Base-by-base conservation (phyloP, 1,140 invertebrate species). In the Drosophila ogumai region DNA sequence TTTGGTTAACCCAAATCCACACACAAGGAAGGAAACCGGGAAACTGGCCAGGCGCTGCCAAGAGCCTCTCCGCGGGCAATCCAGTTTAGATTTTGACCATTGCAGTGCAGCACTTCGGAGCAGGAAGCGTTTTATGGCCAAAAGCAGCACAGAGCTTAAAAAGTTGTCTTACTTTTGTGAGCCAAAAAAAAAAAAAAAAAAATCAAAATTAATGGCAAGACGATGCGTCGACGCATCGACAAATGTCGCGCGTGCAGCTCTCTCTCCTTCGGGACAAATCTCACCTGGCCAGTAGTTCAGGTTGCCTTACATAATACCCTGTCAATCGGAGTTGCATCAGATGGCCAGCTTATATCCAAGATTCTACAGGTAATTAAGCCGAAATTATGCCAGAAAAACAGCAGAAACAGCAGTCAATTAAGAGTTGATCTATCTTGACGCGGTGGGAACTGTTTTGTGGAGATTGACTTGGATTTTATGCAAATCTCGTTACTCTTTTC, bases 1-100 rank as follows among this genome's bases (percentile, higher is more conserved):
- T 88, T 80, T 80, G 68, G 73, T 55, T 84, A 88, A 88, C 77
- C 85, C 85, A 88, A 90, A 84, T 90, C 65, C 63, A 74, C 40
- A 59, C 46, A 87, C 82, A 78, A 88, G 85, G 84, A 88, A 88
- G 84, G 73, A 84, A 88, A 84, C 73, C 44, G 12, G 84, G 73
- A 84, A 88, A 81, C 73, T 47, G 12, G 58, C 12, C 54, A 59
- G 56, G 50, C 64, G 49, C 58, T 64, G 28, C 44, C 32, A n/a
- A n/a, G 56, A 65, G 49, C 36, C 68, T 72, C 68, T 59, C 69
- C 69, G 34, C 66, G 38, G 68, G 80, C 80, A 82, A 87, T 88
- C 82, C 84, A 87, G 85, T 87, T 87, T 82, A 82, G 59, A 84
- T 88, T 80, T 81, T 56, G 67, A 69, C 55, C 82, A 79, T 36